Evolutionary conservation across 2,888 invertebrate genomes (phyloP), one percentile per base, ranked within the genome.

Genomic region (Cephus pygmeus): DNA sequence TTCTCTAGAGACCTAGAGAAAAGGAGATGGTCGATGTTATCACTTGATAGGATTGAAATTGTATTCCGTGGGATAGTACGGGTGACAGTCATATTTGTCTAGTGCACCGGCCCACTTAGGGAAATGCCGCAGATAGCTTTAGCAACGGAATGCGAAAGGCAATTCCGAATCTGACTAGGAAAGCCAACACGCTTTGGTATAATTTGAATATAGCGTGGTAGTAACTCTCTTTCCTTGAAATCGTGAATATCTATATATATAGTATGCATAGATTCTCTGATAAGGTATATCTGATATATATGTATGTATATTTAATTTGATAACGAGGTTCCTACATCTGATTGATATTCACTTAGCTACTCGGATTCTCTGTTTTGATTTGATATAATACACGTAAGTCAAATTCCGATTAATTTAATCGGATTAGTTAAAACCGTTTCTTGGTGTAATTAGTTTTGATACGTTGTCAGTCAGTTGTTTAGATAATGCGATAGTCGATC

Each of bases 91-190:
- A 56, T 56, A 56, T 56, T 56, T 56, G 56, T 56, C 56, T 56
- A 74, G 73, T 75, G 73, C 80, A 77, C 73, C 79, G 77, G 79
- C 79, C 78, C 79, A 79, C 79, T 85, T 84, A 82, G 81, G 82
- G 78, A 84, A 84, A 85, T 85, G 81, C 75, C 79, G 78, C 81
- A 78, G 80, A 83, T 84, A 82, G 82, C 81, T 83, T 84, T 82
- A 80, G 79, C 79, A 76, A 79, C 73, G 76, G 79, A 77, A 75
- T 77, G 71, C 76, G 76, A 75, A 75, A 34, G 79, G 82, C 56
- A 56, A 56, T 56, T 56, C 23, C 6, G 23, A 56, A 56, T 23
- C 56, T 23, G 23, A 56, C 56, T 56, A 23, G 23, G 15, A 56
- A 56, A 56, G 56, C 56, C 56, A 56, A 56, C 56, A 23, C 23